A percentile compares a stretch with the other conserved stretches of the same genome.
These are phyloP conservation scores for Baccha elongata DNA, from an alignment of 2,888 invertebrate species.

Conservation along the genomic window DNA sequence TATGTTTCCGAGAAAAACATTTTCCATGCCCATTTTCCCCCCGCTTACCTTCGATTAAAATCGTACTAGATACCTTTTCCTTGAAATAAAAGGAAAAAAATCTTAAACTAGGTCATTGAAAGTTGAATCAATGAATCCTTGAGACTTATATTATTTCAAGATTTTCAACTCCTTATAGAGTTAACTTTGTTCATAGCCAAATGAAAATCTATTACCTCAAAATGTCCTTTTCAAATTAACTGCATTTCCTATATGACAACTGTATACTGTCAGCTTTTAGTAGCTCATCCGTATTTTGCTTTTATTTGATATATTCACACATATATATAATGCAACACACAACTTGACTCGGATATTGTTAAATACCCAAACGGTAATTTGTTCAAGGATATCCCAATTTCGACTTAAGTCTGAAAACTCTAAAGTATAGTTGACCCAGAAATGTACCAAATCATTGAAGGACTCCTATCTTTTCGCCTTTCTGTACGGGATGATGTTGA, in stretches of 20 bases:
- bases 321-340: not conserved
- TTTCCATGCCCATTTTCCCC: too few relatives aligned
- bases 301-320: not conserved
- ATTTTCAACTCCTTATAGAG: conserved; percentile 1
- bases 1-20: too few relatives aligned
- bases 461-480: not conserved
- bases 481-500: conserved; percentile 1
- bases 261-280: conserved; percentile 37
- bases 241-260: conserved; percentile 31
- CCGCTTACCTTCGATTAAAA: too few relatives aligned
- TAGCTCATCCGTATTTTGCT: conserved; percentile 40
- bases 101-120: conserved; percentile 40
- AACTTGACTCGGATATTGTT: conserved; percentile 40
- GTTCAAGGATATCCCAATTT: conserved; percentile 62
- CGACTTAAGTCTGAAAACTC: conserved; percentile 32
- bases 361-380: conserved; percentile 67
- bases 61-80: too few relatives aligned
- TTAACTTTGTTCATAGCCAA: not conserved
- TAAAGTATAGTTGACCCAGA: conserved; percentile 56
- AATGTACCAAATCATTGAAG: conserved; percentile 31
- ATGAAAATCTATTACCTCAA: conserved; percentile 30
- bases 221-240: conserved; percentile 55
- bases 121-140: conserved; percentile 34
- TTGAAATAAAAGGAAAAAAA: not conserved
- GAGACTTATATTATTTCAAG: conserved; percentile 1